Conservation (phyloP, 2,888 invertebrate genomes). For the Sphinx pinastri region DNA sequence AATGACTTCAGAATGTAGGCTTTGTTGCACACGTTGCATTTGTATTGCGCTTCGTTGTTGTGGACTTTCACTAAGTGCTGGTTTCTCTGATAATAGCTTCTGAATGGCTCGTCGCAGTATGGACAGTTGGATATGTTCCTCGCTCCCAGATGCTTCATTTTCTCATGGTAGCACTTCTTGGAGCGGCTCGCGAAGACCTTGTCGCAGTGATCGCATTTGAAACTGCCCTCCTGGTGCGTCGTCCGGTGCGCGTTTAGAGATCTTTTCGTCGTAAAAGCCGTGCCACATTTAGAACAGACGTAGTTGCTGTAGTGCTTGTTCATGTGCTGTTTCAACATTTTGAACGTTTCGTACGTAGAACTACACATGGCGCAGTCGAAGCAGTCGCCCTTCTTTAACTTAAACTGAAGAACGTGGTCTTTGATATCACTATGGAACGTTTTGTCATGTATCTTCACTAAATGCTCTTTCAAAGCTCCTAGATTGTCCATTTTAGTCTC, state of each 20-base stretch:
- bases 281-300: constrained; percentile 60
- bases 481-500: constrained; percentile 51
- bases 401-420: constrained; percentile 69
- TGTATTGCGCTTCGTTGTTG: constrained; percentile 70
- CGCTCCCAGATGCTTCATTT: constrained; percentile 68
- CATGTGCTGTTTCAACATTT: constrained; percentile 77
- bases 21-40: constrained; percentile 71
- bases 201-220: constrained; percentile 71
- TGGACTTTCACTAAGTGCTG: constrained; percentile 73
- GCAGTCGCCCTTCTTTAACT: constrained; percentile 63
- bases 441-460: constrained; percentile 58
- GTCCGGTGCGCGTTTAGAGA: constrained; percentile 61
- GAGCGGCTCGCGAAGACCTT: constrained; percentile 64
- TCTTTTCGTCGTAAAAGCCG: constrained; percentile 64
- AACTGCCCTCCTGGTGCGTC: constrained; percentile 66
- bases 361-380: constrained; percentile 69
- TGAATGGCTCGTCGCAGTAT: constrained; percentile 65
- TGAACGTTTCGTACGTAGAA: constrained; percentile 70
- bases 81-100: constrained; percentile 72
- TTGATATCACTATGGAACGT: constrained; percentile 62
- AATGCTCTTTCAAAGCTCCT: constrained; percentile 53
- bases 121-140: constrained; percentile 71
- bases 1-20: constrained; percentile 66
- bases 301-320: constrained; percentile 71
- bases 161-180: constrained; percentile 71